A percentile compares a stretch with the other conserved stretches of the same genome.
Conservation (phyloP, 2,797 vertebrate species). For the Sandelia bainsii region DNA sequence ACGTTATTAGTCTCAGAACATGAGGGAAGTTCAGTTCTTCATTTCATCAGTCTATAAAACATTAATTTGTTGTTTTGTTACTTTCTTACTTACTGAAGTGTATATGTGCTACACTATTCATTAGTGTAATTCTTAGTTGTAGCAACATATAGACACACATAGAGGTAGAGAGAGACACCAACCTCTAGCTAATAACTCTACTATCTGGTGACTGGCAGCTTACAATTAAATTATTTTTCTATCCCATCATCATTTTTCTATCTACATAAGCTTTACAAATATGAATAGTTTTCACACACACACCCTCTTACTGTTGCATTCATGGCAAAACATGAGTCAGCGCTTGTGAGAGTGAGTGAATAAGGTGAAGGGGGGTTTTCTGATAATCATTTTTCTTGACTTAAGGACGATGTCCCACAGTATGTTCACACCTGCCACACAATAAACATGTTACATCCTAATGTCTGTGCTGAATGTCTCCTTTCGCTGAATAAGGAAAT, state of each 20-base stretch:
- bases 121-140: background rate
- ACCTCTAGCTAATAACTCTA: constrained; percentile 14
- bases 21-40: background rate
- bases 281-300: background rate
- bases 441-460: background rate
- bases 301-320: constrained; percentile 3
- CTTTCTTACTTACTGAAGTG: constrained; percentile 12
- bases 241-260: background rate
- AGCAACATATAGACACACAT: background rate
- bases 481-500: constrained; percentile 11
- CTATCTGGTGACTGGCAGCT: constrained; percentile 4
- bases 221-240: background rate
- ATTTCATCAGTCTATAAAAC: too few species aligned
- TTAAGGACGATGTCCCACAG: background rate
- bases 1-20: background rate
- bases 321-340: constrained; percentile 17
- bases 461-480: background rate
- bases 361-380: constrained; percentile 5
- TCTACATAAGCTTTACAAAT: background rate
- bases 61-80: too few species aligned
- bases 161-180: background rate
- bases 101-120: constrained; percentile 4
- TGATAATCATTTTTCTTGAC: constrained; percentile 26
- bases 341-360: background rate
- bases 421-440: background rate